Evolutionary conservation across 30 jellyfish, hydroid and myxozoan genomes (phyloP).

Genomic region (Catostylus mosaicus): DNA sequence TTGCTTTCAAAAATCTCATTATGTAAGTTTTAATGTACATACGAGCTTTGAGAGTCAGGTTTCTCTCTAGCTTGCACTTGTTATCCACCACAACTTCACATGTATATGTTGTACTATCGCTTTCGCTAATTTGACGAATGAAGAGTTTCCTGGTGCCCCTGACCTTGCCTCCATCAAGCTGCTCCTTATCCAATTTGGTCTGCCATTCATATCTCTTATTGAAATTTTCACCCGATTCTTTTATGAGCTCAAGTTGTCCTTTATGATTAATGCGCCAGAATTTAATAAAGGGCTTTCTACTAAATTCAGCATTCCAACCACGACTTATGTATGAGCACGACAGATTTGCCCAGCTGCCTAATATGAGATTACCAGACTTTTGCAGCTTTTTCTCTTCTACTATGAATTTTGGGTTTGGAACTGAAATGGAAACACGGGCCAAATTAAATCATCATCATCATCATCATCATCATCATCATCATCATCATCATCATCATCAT

Average conservation of each 20-base stretch:
- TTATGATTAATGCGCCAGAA: too few species aligned
- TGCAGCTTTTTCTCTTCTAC: slow-evolving; percentile 1
- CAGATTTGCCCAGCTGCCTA: slow-evolving; percentile 15
- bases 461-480: neutral
- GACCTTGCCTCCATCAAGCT: neutral
- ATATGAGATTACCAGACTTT: neutral
- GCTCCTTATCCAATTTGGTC: neutral
- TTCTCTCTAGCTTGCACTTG: neutral
- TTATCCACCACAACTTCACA: neutral
- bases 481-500: neutral
- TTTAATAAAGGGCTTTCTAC: too few species aligned
- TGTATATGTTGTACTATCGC: neutral
- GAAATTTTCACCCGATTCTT: too few species aligned
- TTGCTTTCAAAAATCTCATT: too few species aligned
- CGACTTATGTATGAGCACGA: neutral
- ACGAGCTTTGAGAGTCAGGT: neutral
- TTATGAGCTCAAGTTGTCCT: too few species aligned
- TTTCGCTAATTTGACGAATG: neutral
- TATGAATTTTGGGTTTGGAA: neutral
- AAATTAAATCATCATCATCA: neutral
- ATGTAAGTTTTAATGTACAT: neutral
- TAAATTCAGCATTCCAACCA: neutral
- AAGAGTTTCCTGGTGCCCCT: neutral
- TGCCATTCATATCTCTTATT: neutral
- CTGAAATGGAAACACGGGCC: neutral